Conservation (phyloP, 2,888 invertebrate species). For the Tachystola acroxantha region DNA sequence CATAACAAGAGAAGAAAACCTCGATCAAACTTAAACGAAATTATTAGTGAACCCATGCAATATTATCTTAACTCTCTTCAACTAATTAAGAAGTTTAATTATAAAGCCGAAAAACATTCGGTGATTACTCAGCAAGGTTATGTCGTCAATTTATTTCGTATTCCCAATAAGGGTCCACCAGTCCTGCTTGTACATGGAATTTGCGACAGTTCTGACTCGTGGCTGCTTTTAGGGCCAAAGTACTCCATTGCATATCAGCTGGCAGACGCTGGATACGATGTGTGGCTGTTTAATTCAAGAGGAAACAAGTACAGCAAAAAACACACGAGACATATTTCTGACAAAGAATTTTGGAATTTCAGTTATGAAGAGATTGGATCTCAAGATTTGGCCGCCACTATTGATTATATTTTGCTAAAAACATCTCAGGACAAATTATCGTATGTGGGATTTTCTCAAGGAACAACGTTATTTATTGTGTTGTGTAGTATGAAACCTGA, state of each 20-base stretch:
- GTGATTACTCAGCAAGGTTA: constrained; percentile 59
- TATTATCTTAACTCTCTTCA: constrained; percentile 49
- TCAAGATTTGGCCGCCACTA: constrained; percentile 52
- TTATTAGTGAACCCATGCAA: constrained; percentile 30
- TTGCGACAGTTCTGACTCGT: constrained; percentile 61
- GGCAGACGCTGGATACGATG: constrained; percentile 50
- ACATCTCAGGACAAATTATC: constrained; percentile 39
- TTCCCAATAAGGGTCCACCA: constrained; percentile 49
- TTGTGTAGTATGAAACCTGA: constrained; percentile 54
- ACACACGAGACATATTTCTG: constrained; percentile 34
- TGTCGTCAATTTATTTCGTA: constrained; percentile 43
- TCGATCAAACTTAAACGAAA: constrained; percentile 16
- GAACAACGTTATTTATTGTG: constrained; percentile 56
- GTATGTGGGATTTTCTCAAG: constrained; percentile 66
- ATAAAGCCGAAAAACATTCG: constrained; percentile 37
- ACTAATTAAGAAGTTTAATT: constrained; percentile 48
- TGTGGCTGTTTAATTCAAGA: constrained; percentile 60
- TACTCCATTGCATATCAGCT: constrained; percentile 51
- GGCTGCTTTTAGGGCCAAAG: constrained; percentile 54
- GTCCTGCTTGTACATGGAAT: constrained; percentile 59
- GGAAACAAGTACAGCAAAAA: constrained; percentile 62
- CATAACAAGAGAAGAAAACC: constrained; percentile 20
- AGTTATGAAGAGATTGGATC: constrained; percentile 63
- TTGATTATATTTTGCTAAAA: constrained; percentile 47
- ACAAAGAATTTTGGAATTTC: constrained; percentile 55